A percentile compares a stretch with the other conserved stretches of the same genome.
These are phyloP conservation scores for Galago senegalensis DNA, from an alignment of 2,797 vertebrate genomes.

Conservation along the genomic window DNA sequence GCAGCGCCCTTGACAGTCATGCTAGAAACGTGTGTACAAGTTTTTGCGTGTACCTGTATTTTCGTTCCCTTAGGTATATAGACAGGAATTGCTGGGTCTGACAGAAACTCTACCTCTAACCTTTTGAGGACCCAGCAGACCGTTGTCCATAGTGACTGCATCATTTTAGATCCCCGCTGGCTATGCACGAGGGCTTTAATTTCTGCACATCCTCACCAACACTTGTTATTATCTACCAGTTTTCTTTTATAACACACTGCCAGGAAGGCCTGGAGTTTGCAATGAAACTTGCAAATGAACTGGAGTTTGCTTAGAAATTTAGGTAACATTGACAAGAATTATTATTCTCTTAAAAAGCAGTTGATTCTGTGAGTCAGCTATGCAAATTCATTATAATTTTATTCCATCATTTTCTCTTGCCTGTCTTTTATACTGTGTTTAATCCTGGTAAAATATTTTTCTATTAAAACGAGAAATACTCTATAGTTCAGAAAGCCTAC, in stretches of 20 bases:
- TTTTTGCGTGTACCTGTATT: background rate
- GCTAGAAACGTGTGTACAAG: background rate
- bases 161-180: too few relatives aligned
- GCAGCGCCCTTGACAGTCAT: background rate
- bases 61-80: background rate
- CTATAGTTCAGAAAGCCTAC: background rate
- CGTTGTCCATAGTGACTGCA: background rate
- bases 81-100: background rate
- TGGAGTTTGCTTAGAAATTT: background rate
- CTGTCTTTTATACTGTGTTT: background rate
- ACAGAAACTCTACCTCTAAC: background rate
- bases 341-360: background rate
- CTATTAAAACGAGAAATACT: conserved; percentile 1
- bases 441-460: conserved; percentile 25
- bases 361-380: background rate
- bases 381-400: conserved; percentile 40
- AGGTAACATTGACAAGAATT: background rate
- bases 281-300: too few relatives aligned
- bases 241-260: background rate
- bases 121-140: background rate
- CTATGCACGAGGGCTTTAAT: background rate
- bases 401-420: background rate
- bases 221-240: background rate
- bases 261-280: background rate
- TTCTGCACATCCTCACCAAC: background rate